These are phyloP conservation scores for Tetranychus cinnabarinus DNA, from an alignment of 1,140 invertebrate species.

Conservation along the genomic window DNA sequence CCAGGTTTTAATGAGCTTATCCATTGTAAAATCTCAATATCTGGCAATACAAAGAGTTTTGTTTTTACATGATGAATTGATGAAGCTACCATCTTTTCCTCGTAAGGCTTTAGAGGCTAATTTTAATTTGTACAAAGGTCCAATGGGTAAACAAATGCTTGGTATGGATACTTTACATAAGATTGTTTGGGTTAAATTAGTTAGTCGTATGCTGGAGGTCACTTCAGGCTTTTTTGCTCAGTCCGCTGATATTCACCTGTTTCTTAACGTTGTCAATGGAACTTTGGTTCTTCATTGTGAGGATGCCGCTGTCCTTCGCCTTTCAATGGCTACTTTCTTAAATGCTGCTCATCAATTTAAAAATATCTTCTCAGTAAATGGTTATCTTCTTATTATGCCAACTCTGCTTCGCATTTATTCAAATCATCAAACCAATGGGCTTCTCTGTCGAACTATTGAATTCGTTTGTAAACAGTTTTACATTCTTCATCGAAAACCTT, in stretches of 20 bases:
- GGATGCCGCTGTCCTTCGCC: conserved; percentile 77
- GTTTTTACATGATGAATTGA: conserved; percentile 96
- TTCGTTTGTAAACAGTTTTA: conserved; percentile 98
- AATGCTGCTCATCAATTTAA: conserved; percentile 96
- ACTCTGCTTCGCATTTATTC: conserved; percentile 87
- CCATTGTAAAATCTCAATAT: conserved; percentile 16
- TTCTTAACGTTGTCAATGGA: conserved; percentile 91
- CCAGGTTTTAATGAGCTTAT: conserved; percentile 13
- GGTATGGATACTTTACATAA: conserved; percentile 91
- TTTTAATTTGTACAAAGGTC: conserved; percentile 71
- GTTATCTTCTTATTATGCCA: conserved; percentile 84
- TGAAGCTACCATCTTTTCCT: conserved; percentile 94
- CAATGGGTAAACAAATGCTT: conserved; percentile 71
- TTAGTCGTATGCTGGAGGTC: conserved; percentile 89
- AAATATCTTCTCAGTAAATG: conserved; percentile 93
- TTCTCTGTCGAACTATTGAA: conserved; percentile 82
- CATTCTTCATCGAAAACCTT: conserved; percentile 89
- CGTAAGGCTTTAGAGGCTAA: conserved; percentile 91
- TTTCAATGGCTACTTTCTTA: conserved; percentile 87
- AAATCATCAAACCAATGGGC: conserved; percentile 78
- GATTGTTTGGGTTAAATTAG: conserved; percentile 87
- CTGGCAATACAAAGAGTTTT: conserved; percentile 77
- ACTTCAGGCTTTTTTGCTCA: conserved; percentile 97
- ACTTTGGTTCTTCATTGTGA: conserved; percentile 88
- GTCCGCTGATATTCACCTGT: conserved; percentile 86